phyloP scores from a whole-genome alignment of 2,888 invertebrate genomes.

The Ophonus ardosiacus region DNA sequence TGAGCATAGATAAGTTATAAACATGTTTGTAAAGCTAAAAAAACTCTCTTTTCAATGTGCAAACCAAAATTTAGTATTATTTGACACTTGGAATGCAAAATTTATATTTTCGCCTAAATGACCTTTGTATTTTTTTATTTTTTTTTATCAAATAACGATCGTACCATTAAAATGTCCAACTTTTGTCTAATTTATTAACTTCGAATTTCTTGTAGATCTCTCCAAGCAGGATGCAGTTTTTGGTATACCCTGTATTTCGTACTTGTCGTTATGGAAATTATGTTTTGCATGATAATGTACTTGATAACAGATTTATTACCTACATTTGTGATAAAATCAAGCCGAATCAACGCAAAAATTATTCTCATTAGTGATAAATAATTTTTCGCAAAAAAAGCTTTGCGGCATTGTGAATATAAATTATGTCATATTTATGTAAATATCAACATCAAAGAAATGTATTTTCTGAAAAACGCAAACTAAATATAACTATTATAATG shows the following conservation, averaged over 20 bases:
- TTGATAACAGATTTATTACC: not conserved
- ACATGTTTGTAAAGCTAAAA: no score
- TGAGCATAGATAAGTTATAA: no score
- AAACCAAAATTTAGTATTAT: no score
- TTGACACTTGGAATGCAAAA: no score
- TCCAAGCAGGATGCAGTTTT: no score
- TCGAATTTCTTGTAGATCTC: no score
- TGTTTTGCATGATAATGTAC: not conserved
- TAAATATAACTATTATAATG: not conserved
- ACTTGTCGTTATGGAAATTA: not conserved
- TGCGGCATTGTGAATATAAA: not conserved
- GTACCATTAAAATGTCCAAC: no score
- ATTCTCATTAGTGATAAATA: not conserved
- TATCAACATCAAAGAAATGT: not conserved
- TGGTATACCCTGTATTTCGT: not conserved
- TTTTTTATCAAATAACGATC: no score
- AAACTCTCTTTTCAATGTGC: no score
- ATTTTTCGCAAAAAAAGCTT: not conserved
- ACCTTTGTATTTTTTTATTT: no score
- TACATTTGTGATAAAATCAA: not conserved
- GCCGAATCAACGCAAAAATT: not conserved
- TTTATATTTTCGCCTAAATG: no score
- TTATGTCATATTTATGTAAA: conserved; percentile 5
- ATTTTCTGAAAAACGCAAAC: not conserved
- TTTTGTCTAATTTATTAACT: no score